Evolutionary conservation across 2,888 invertebrate species (phyloP).

Genomic region (Lampropteryx suffumata): DNA sequence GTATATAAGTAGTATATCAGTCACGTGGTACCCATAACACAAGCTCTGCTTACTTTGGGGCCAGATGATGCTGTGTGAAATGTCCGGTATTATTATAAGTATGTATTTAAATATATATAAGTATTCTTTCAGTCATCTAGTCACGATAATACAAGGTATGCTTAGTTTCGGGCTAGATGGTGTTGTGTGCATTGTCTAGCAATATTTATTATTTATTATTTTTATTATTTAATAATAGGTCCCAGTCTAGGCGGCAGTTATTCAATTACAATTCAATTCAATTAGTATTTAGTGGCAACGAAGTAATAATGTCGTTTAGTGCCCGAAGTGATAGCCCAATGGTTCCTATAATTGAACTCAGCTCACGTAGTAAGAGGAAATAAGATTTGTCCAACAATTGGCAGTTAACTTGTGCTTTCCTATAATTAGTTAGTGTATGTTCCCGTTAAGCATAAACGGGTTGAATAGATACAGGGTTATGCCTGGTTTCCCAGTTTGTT

Average conservation of each 20-base stretch:
- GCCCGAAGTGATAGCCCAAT: slow-evolving; percentile 10
- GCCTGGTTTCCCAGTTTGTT: slow-evolving; percentile 53
- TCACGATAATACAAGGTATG: no score
- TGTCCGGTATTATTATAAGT: no score
- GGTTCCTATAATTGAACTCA: slow-evolving; percentile 26
- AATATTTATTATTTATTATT: no score
- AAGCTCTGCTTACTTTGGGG: no score
- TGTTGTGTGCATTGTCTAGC: no score
- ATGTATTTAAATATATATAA: no score
- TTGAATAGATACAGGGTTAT: slow-evolving; percentile 44
- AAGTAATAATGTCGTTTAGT: slow-evolving; percentile 19
- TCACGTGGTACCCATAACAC: no score
- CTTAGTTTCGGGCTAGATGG: no score
- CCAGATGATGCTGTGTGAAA: no score
- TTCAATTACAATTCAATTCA: slow-evolving; percentile 18
- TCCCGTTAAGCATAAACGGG: slow-evolving; percentile 51
- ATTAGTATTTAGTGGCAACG: slow-evolving; percentile 6
- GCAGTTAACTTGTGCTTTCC: slow-evolving; percentile 41
- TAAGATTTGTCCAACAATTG: slow-evolving; percentile 43
- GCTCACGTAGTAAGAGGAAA: slow-evolving; percentile 30
- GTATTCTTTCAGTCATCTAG: no score
- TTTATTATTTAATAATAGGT: no score
- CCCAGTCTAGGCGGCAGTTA: slow-evolving; percentile 4
- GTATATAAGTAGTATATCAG: no score
- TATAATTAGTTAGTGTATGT: slow-evolving; percentile 51